These are phyloP conservation scores for Melanotaenia parkinsoni DNA, from an alignment of 2,797 vertebrate species.

Conservation along the genomic window DNA sequence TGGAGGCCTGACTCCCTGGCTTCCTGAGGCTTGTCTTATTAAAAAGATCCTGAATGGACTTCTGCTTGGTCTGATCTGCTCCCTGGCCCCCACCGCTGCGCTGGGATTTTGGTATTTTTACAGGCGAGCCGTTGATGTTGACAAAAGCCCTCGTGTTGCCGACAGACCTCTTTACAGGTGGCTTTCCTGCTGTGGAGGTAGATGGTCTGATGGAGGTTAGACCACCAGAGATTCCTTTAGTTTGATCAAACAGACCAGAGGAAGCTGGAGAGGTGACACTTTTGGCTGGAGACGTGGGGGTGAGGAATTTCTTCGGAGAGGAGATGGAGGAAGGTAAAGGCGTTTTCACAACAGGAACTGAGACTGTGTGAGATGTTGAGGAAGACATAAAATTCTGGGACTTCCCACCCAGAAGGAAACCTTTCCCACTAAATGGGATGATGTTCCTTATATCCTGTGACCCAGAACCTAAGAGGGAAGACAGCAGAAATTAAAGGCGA, in stretches of 20 bases:
- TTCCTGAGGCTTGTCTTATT: constrained; percentile 33
- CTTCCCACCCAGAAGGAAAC: constrained; percentile 85
- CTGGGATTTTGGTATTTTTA: constrained; percentile 69
- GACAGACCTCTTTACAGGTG: constrained; percentile 75
- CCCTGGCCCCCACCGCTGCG: constrained; percentile 10
- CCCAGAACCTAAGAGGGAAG: constrained; percentile 71
- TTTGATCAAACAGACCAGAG: not conserved
- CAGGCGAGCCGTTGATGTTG: constrained; percentile 83
- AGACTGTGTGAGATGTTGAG: constrained; percentile 38
- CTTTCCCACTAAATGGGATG: constrained; percentile 89
- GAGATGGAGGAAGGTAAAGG: constrained; percentile 32
- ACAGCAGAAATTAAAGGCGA: constrained; percentile 4
- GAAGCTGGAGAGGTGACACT: constrained; percentile 8
- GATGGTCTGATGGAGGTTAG: constrained; percentile 26
- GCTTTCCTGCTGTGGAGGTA: constrained; percentile 11
- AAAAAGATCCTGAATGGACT: constrained; percentile 75
- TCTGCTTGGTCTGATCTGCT: constrained; percentile 58
- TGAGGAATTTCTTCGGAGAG: constrained; percentile 33
- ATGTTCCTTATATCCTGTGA: constrained; percentile 77
- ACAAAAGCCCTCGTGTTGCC: constrained; percentile 79
- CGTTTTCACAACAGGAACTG: constrained; percentile 20
- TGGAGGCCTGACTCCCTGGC: constrained; percentile 1
- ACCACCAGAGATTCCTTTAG: constrained; percentile 9
- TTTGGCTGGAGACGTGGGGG: constrained; percentile 24
- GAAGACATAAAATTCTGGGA: constrained; percentile 34